Evolutionary conservation across 2,797 vertebrate species (phyloP).

Genomic region (Sebastes itinus): DNA sequence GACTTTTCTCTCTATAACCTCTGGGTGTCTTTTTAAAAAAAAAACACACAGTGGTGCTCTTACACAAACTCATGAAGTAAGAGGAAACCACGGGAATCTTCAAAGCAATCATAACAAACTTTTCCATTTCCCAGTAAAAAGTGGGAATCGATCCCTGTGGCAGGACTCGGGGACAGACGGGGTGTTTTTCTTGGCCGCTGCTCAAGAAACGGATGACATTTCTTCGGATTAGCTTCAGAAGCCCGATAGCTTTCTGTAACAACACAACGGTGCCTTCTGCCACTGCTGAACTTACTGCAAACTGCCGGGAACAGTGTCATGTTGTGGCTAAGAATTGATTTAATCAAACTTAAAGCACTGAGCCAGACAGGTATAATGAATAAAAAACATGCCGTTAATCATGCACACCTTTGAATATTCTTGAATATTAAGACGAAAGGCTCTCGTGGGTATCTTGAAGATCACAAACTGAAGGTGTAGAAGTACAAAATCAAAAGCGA

Average conservation of each 20-base stretch:
- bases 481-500: not conserved
- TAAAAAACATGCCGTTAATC: not conserved
- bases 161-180: constrained; percentile 61
- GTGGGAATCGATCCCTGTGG: constrained; percentile 75
- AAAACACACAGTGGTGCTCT: constrained; percentile 58
- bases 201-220: constrained; percentile 79
- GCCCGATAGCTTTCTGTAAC: constrained; percentile 66
- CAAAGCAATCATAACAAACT: constrained; percentile 83
- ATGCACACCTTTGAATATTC: not conserved
- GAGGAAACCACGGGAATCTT: constrained; percentile 76
- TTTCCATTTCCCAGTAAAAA: constrained; percentile 77
- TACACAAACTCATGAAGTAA: constrained; percentile 70
- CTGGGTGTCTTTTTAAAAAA: constrained; percentile 64
- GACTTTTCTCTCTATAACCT: constrained; percentile 51
- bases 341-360: not conserved
- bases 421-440: not conserved
- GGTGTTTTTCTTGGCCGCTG: constrained; percentile 77
- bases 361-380: not conserved
- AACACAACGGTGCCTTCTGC: constrained; percentile 55
- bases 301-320: constrained; percentile 11
- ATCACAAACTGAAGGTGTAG: not conserved
- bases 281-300: constrained; percentile 31
- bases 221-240: constrained; percentile 70
- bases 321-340: constrained; percentile 5
- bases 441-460: not conserved